These are phyloP conservation scores for Gobio gobio DNA, from an alignment of 2,113 vertebrate genomes.

Conservation along the genomic window DNA sequence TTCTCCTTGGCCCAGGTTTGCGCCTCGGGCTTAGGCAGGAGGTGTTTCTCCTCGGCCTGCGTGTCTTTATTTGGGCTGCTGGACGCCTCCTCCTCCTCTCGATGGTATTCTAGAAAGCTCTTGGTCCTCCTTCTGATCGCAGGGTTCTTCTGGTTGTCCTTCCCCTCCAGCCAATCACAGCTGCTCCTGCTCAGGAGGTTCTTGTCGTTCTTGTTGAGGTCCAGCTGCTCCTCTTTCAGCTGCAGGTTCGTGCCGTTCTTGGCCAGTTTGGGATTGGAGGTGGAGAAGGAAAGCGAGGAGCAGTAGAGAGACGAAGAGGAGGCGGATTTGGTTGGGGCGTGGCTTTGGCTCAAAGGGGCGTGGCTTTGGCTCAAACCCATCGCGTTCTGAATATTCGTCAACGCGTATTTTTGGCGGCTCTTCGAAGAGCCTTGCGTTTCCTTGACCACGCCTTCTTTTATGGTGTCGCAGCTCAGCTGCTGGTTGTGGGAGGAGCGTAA, in stretches of 20 bases:
- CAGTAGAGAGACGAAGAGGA: conserved; percentile 75
- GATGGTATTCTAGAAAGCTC: conserved; percentile 86
- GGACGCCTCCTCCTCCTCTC: conserved; percentile 62
- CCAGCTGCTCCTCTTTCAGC: conserved; percentile 89
- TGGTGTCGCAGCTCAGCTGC: conserved; percentile 86
- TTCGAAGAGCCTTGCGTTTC: conserved; percentile 84
- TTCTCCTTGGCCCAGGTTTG: conserved; percentile 60
- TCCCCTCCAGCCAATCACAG: conserved; percentile 87
- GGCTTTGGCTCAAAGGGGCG: conserved; percentile 69
- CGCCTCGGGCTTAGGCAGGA: conserved; percentile 67
- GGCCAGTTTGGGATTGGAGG: conserved; percentile 92
- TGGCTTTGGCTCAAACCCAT: conserved; percentile 89
- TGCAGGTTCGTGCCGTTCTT: conserved; percentile 98
- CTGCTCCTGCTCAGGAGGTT: conserved; percentile 68
- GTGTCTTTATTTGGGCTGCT: conserved; percentile 60
- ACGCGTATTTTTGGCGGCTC: conserved; percentile 88
- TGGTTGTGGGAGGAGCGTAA: conserved; percentile 95
- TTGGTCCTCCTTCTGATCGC: conserved; percentile 85
- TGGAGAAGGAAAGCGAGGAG: conserved; percentile 68
- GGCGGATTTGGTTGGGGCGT: conserved; percentile 75
- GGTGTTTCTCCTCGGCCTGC: conserved; percentile 58
- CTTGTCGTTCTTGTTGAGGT: conserved; percentile 84
- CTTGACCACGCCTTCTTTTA: conserved; percentile 78
- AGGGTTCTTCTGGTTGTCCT: conserved; percentile 80
- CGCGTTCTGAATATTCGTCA: conserved; percentile 89